A percentile compares a stretch with the other conserved stretches of the same genome.
Evolutionary conservation across 2,797 vertebrate species (phyloP).

Genomic region (Threskiornis aethiopicus): DNA sequence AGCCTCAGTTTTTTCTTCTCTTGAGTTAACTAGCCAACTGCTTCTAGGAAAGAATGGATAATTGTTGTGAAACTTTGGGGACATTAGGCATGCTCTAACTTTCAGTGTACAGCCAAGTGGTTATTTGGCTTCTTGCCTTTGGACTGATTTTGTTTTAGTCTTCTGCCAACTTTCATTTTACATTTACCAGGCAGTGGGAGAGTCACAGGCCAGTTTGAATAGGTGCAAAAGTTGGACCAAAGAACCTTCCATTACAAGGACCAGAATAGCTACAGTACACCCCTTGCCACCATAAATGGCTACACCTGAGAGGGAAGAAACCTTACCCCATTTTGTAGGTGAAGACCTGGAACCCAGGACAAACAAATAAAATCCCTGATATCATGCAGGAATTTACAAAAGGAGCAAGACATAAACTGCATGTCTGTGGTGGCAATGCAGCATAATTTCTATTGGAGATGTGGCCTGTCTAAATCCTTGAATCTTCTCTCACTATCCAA

Average conservation of each 20-base stretch:
- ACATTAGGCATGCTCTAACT: not conserved
- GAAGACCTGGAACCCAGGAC: not conserved
- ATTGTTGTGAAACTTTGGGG: conserved; percentile 4
- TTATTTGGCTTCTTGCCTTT: conserved; percentile 13
- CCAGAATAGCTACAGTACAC: not conserved
- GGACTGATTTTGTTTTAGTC: not conserved
- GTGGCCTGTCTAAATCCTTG: not conserved
- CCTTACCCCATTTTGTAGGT: not conserved
- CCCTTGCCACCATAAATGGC: not conserved
- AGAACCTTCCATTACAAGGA: not conserved
- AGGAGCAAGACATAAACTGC: fast-evolving
- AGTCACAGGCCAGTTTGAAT: not conserved
- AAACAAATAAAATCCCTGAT: not conserved
- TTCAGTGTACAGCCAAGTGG: not conserved
- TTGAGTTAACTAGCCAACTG: not conserved
- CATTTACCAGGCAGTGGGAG: not conserved
- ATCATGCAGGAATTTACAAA: not conserved
- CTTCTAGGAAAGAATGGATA: conserved; percentile 14
- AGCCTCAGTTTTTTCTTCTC: not conserved
- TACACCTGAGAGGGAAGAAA: not conserved
- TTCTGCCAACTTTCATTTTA: conserved; percentile 19
- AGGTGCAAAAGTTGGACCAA: not conserved
- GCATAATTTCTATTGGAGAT: not conserved
- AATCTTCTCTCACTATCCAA: not conserved
- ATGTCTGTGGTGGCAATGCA: not conserved